Percentiles rank a stretch among this genome's conserved stretches.
These are phyloP conservation scores for Xanthia togata DNA, from an alignment of 2,888 invertebrate genomes.

Conservation along the genomic window DNA sequence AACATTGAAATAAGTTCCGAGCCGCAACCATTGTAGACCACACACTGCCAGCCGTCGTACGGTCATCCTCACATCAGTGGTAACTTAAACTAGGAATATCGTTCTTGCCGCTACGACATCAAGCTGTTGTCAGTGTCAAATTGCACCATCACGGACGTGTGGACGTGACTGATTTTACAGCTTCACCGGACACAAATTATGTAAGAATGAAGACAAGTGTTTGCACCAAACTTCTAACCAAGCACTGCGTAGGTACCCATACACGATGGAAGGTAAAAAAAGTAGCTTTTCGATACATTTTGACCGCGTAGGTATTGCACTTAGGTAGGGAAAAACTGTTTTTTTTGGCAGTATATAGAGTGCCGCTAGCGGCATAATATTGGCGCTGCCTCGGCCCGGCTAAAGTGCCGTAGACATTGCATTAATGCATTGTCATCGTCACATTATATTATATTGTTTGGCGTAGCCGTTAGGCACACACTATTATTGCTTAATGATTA, in stretches of 20 bases:
- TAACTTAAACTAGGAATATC: background rate
- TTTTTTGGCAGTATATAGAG: too few relatives aligned
- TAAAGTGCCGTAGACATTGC: too few relatives aligned
- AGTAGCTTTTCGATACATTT: background rate
- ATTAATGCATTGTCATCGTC: too few relatives aligned
- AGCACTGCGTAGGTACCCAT: background rate
- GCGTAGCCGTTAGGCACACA: too few relatives aligned
- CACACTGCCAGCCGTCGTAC: background rate
- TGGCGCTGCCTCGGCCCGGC: too few relatives aligned
- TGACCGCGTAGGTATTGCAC: background rate
- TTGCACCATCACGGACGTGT: background rate
- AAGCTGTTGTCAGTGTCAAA: background rate
- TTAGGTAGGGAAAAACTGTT: background rate
- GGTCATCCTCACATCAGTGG: background rate
- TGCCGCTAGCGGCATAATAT: too few relatives aligned
- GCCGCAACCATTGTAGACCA: background rate
- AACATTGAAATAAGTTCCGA: conserved; percentile 5
- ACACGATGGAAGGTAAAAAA: background rate
- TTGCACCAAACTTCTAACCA: background rate
- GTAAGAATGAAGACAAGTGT: background rate
- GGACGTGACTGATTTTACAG: background rate
- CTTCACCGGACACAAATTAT: background rate
- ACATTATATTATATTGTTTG: too few relatives aligned
- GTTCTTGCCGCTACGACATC: background rate
- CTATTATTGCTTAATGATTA: too few relatives aligned